Base-by-base conservation (phyloP, 1,140 invertebrate genomes). In the Drosophila sp. region DNA sequence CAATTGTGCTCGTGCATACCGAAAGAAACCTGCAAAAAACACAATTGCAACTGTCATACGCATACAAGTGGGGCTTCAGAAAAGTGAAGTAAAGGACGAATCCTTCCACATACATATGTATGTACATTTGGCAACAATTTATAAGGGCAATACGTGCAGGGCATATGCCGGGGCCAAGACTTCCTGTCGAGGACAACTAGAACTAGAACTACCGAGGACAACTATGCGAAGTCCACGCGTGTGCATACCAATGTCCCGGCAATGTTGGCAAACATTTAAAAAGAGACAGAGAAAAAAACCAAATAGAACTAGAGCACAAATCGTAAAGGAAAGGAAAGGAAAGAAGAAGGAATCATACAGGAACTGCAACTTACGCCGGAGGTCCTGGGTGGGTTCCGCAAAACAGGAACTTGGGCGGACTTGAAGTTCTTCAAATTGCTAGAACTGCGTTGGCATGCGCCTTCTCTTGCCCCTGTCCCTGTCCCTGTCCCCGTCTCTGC, bases 111-210 rank as follows among this genome's bases (percentile, higher is more conserved):
- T 75, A 75, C 10, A 38, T 10, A 38, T 38, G 35, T 17, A 17
- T 0, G 0, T 17, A 17, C 70, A 86, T 85, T 82, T 79, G 82
- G 75, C 75, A 87, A 85, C 83, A 85, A 86, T 87, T 86, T 86
- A 86, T 82, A 86, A 86, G 82, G 82, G 76, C 79, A 86, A 82
- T 86, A 87, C 82, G 82, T 85, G 82, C 82, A 85, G 75, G 82
- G 82, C 82, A 85, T 87, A 87, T 86, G 76, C 75, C 72, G 57
- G 66, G 72, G 72, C 23, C 76, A 76, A 87, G 79, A 87, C 83
- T 87, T 87, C 82, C 83, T 86, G 83, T 73, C 79, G 83, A 87
- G 83, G 44, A 50, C 44, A 50, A 50, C 44, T 50, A 27, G 25
- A 27, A 50, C 44, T 50, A 27, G 23, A 50, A 47, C 60, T 60